Conservation (phyloP, 1,140 invertebrate genomes). For the Bombus waltoni region DNA sequence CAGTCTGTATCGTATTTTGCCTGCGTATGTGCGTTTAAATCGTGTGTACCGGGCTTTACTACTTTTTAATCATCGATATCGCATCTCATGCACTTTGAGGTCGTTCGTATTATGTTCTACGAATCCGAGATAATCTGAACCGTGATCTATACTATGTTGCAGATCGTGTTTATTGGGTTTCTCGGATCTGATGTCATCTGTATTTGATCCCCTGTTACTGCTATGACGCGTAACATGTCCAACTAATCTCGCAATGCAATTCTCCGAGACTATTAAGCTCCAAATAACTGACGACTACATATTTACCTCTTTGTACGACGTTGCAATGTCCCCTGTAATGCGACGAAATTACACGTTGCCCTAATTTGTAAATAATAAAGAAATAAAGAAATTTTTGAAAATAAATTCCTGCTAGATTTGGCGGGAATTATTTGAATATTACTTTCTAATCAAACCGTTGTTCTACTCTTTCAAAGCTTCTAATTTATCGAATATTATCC, state of each 20-base stretch:
- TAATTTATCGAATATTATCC: not conserved
- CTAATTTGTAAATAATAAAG: not conserved
- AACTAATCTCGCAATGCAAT: not conserved
- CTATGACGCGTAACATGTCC: not conserved
- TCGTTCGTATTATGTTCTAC: slow-evolving; percentile 2
- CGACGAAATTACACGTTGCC: not conserved
- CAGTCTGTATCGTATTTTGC: not conserved
- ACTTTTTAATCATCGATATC: not conserved
- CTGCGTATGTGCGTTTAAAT: not conserved
- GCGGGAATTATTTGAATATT: no score
- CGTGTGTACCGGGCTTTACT: no score
- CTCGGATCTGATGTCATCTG: slow-evolving; percentile 15
- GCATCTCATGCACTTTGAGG: not conserved
- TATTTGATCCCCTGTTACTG: slow-evolving; percentile 6
- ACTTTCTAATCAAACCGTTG: no score
- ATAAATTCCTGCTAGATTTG: not conserved
- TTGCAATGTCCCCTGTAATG: not conserved
- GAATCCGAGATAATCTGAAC: not conserved
- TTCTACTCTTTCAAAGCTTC: no score
- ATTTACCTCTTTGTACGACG: not conserved
- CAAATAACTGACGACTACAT: not conserved
- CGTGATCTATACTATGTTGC: not conserved
- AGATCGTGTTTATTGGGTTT: slow-evolving; percentile 13
- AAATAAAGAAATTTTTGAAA: not conserved
- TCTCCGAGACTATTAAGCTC: not conserved